Percentiles rank a stretch among this genome's conserved stretches.
Conservation (phyloP, 64 coral and sea anemone genomes). For the Montipora capricornis region DNA sequence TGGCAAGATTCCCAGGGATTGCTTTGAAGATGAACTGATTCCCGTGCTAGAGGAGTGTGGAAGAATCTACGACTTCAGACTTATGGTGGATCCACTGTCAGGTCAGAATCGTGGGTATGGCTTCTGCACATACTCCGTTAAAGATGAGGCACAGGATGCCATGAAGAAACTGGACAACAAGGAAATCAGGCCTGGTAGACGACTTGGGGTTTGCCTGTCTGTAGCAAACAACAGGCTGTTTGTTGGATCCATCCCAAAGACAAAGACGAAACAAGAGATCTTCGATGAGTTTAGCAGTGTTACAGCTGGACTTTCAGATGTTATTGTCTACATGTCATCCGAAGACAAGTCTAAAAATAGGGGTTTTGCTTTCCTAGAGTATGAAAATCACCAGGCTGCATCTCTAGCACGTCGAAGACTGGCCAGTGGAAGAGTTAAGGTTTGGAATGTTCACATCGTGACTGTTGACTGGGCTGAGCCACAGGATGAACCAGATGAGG, state of each 20-base stretch:
- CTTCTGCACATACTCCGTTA: conserved; percentile 91
- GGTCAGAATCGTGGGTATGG: conserved; percentile 96
- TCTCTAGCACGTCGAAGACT: conserved; percentile 90
- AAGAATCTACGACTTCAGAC: conserved; percentile 89
- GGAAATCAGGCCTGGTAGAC: conserved; percentile 87
- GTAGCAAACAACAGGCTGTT: conserved; percentile 94
- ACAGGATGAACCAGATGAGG: conserved; percentile 96
- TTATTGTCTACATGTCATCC: conserved; percentile 97
- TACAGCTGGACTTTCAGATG: conserved; percentile 81
- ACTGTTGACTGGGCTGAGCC: conserved; percentile 99
- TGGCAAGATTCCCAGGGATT: conserved; percentile 96
- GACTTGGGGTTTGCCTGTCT: conserved; percentile 97
- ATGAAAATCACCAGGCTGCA: conserved; percentile 92
- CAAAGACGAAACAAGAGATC: conserved; percentile 92
- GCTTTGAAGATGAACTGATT: conserved; percentile 97
- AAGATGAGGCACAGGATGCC: conserved; percentile 77
- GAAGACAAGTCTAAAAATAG: conserved; percentile 92
- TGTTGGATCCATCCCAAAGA: conserved; percentile 99
- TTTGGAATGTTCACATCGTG: conserved; percentile 90
- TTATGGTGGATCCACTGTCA: conserved; percentile 89
- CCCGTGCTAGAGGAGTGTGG: conserved; percentile 94
- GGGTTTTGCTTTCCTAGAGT: conserved; percentile 99
- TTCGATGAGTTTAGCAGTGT: conserved; percentile 92
- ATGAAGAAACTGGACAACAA: conserved; percentile 93
- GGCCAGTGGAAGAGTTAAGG: conserved; percentile 90